These are phyloP conservation scores for Hylaeus anthracinus DNA, from an alignment of 1,140 invertebrate genomes.

Conservation along the genomic window DNA sequence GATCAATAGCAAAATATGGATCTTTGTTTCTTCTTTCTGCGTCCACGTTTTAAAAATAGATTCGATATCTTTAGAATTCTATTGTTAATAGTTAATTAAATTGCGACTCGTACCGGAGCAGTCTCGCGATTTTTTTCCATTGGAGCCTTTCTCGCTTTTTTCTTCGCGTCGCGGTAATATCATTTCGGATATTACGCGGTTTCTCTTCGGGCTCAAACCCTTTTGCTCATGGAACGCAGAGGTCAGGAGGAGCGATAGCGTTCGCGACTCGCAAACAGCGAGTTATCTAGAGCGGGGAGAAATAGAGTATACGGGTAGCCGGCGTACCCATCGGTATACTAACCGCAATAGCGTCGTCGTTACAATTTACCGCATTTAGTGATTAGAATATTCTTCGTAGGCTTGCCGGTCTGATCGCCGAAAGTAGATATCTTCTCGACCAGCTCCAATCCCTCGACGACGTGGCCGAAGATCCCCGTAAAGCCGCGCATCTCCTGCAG, in stretches of 20 bases:
- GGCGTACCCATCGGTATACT: constrained; percentile 37
- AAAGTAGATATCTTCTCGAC: constrained; percentile 90
- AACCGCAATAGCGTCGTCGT: constrained; percentile 53
- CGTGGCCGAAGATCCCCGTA: constrained; percentile 91
- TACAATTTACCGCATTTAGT: constrained; percentile 88
- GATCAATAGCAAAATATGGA: constrained; percentile 79
- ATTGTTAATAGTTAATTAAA: constrained; percentile 73
- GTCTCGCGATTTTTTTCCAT: constrained; percentile 41
- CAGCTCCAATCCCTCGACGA: constrained; percentile 90
- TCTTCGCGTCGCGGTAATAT: constrained; percentile 43
- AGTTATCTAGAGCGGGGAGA: constrained; percentile 59
- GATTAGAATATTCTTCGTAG: constrained; percentile 88
- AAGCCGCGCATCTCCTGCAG: constrained; percentile 90
- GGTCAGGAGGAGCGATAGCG: constrained; percentile 41
- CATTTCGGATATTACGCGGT: constrained; percentile 47
- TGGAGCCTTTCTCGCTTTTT: constrained; percentile 47
- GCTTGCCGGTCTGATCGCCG: constrained; percentile 89
- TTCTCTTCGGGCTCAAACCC: constrained; percentile 19
- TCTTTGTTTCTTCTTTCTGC: constrained; percentile 63
- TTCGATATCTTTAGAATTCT: constrained; percentile 78
- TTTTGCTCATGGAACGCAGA: constrained; percentile 15
- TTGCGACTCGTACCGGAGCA: constrained; percentile 64
- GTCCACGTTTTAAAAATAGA: constrained; percentile 78
- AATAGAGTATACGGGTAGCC: constrained; percentile 44
- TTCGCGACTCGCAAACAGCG: constrained; percentile 42